Evolutionary conservation across 2,888 invertebrate species (phyloP).

Genomic region (Sinelater perroti): DNA sequence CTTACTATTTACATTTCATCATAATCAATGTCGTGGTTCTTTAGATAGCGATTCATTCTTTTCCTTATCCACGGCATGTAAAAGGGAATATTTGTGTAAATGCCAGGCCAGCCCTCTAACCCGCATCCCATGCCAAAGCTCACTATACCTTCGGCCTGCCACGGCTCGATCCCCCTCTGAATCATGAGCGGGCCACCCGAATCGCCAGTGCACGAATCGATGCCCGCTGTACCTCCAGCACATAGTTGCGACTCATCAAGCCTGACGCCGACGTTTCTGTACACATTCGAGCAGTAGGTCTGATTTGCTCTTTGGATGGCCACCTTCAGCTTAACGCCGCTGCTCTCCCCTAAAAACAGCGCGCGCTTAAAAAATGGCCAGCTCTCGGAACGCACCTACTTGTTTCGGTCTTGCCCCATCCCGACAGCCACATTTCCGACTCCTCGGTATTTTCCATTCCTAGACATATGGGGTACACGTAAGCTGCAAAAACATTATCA

Average conservation of each 20-base stretch:
- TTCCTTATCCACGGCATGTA: constrained; percentile 70
- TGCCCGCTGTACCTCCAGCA: constrained; percentile 74
- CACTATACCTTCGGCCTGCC: constrained; percentile 73
- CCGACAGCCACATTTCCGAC: constrained; percentile 57
- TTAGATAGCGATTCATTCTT: constrained; percentile 16
- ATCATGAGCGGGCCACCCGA: constrained; percentile 83
- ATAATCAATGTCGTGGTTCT: constrained; percentile 10
- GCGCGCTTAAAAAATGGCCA: not conserved
- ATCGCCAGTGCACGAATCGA: constrained; percentile 82
- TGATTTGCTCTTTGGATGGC: constrained; percentile 67
- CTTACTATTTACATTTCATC: not conserved
- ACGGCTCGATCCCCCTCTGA: constrained; percentile 55
- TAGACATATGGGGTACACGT: constrained; percentile 56
- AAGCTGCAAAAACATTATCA: too few species aligned
- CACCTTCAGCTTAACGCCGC: constrained; percentile 69
- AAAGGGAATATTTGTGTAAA: constrained; percentile 70
- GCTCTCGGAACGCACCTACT: too few species aligned
- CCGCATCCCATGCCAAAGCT: constrained; percentile 77
- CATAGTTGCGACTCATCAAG: constrained; percentile 71
- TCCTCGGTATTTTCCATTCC: constrained; percentile 21
- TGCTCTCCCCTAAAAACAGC: constrained; percentile 46
- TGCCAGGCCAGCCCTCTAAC: constrained; percentile 72
- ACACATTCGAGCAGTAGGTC: constrained; percentile 64
- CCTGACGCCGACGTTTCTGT: constrained; percentile 61
- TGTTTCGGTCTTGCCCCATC: constrained; percentile 65